phyloP scores from a whole-genome alignment of 2,797 vertebrate genomes.

The Prionace glauca region DNA sequence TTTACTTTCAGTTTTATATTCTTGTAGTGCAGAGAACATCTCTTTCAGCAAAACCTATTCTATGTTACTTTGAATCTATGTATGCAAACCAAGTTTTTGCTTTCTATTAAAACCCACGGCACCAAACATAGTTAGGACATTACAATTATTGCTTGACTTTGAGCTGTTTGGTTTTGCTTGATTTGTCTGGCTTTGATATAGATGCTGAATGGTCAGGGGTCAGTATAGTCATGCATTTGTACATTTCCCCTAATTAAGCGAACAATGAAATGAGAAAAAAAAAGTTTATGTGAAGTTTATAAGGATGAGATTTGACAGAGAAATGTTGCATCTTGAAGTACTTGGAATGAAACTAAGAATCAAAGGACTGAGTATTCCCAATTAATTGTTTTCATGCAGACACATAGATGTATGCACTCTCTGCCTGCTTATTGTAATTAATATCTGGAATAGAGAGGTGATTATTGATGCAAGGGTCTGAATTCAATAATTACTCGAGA shows the following conservation, averaged over 20 bases:
- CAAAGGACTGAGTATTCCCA: not conserved
- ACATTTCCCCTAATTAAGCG: not conserved
- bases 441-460: not conserved
- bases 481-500: not conserved
- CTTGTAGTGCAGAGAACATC: too few relatives aligned
- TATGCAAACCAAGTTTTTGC: too few relatives aligned
- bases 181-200: too few relatives aligned
- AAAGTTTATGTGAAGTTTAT: not conserved
- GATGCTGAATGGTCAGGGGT: too few relatives aligned
- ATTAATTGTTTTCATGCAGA: not conserved
- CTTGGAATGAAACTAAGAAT: not conserved
- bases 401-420: not conserved
- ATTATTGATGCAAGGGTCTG: not conserved
- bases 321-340: not conserved
- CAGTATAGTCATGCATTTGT: not conserved
- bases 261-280: not conserved
- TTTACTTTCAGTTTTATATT: too few relatives aligned
- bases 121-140: too few relatives aligned
- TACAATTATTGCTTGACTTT: too few relatives aligned
- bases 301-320: not conserved
- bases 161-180: too few relatives aligned
- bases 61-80: too few relatives aligned
- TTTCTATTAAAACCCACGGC: too few relatives aligned
- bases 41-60: too few relatives aligned
- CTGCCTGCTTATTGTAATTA: not conserved